phyloP scores from a whole-genome alignment of 2,113 vertebrate genomes.

The Capra hircus region DNA sequence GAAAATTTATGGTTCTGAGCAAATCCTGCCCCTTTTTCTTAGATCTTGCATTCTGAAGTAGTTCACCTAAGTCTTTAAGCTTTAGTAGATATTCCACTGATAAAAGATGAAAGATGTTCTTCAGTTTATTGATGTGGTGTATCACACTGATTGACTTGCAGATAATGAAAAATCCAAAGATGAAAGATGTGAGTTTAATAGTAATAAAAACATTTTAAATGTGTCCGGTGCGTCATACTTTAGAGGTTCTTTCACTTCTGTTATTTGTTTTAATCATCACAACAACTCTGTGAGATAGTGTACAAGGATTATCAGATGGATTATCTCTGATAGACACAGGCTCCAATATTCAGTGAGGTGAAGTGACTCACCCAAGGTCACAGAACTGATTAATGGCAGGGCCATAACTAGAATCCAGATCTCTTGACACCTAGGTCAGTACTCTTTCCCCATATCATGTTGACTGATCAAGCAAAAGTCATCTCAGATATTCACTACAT shows the following conservation, averaged over 20 bases:
- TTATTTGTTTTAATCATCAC: conserved; percentile 1
- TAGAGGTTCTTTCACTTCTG: neutral
- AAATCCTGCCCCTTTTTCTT: neutral
- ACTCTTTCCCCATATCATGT: neutral
- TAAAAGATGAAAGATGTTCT: neutral
- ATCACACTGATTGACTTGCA: neutral
- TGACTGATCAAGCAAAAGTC: neutral
- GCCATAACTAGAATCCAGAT: neutral
- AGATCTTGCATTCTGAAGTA: neutral
- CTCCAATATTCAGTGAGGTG: neutral
- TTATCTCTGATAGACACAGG: neutral
- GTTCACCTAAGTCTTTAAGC: neutral
- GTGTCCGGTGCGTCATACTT: neutral
- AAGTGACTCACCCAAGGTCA: neutral
- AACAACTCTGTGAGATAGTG: neutral
- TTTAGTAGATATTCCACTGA: neutral
- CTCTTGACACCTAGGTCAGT: neutral
- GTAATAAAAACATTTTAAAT: neutral
- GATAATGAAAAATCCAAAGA: neutral
- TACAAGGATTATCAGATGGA: neutral
- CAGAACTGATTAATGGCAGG: neutral
- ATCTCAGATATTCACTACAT: neutral
- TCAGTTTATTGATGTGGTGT: neutral
- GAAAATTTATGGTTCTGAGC: neutral
- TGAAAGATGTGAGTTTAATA: neutral